These are phyloP conservation scores for Helleia helle DNA, from an alignment of 2,888 invertebrate species.

Conservation along the genomic window DNA sequence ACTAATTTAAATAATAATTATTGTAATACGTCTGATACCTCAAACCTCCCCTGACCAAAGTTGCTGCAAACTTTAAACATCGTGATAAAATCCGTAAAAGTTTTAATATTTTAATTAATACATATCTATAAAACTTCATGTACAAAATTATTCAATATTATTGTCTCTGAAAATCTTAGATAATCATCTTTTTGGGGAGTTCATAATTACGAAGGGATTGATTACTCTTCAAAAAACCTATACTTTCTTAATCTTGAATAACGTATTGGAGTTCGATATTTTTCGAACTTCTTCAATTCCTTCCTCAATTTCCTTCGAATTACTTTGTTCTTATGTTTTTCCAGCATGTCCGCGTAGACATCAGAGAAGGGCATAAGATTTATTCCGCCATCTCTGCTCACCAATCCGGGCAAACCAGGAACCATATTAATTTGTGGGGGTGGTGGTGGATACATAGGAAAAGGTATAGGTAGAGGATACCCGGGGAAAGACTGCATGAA, in stretches of 20 bases:
- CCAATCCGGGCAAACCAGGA: constrained; percentile 47
- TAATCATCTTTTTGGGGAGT: too few species aligned
- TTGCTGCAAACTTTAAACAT: too few species aligned
- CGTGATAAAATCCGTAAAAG: too few species aligned
- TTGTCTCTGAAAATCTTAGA: too few species aligned
- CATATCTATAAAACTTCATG: too few species aligned
- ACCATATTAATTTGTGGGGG: constrained; percentile 35
- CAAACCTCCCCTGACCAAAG: too few species aligned
- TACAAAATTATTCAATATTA: too few species aligned
- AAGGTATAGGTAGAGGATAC: constrained; percentile 6
- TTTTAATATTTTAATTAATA: too few species aligned
- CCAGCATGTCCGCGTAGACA: constrained; percentile 45
- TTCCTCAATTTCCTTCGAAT: constrained; percentile 35
- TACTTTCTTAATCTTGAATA: constrained; percentile 11
- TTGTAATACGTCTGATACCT: too few species aligned
- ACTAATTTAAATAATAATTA: too few species aligned
- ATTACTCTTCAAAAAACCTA: too few species aligned
- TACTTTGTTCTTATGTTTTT: constrained; percentile 44
- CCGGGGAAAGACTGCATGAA: background rate
- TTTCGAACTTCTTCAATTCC: constrained; percentile 31
- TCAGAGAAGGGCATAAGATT: constrained; percentile 60
- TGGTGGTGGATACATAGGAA: constrained; percentile 15
- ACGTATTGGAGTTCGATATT: constrained; percentile 19
- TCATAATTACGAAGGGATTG: too few species aligned
- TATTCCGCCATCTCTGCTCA: constrained; percentile 45